Evolutionary conservation across 1,140 invertebrate species (phyloP).

Genomic region (Drosophila asahinai): DNA sequence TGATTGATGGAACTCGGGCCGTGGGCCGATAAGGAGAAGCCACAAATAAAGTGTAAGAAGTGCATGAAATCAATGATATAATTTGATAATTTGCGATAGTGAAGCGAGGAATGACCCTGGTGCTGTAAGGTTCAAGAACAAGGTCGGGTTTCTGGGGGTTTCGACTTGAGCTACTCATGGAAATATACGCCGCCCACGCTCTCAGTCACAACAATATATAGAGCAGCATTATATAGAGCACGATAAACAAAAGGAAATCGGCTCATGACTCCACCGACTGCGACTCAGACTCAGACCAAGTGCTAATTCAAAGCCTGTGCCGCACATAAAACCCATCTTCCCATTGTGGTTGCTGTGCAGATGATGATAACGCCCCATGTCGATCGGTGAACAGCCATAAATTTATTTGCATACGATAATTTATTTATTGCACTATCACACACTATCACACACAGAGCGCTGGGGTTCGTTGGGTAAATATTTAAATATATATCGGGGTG

Average conservation of each 20-base stretch:
- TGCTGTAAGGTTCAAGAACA: constrained; percentile 52
- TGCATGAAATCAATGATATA: constrained; percentile 43
- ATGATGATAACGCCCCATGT: constrained; percentile 53
- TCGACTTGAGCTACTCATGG: too few species aligned
- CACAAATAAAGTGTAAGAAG: constrained; percentile 70
- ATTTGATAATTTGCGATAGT: constrained; percentile 26
- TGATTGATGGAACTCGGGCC: constrained; percentile 62
- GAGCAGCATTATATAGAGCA: constrained; percentile 10
- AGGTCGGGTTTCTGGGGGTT: constrained; percentile 8
- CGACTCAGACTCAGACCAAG: constrained; percentile 9
- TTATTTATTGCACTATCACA: constrained; percentile 70
- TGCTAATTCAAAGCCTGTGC: constrained; percentile 72
- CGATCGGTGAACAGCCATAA: constrained; percentile 54
- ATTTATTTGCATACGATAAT: constrained; percentile 83
- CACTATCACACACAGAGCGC: constrained; percentile 14
- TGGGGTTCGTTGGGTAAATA: constrained; percentile 41
- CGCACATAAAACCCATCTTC: constrained; percentile 58
- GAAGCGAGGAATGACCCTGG: constrained; percentile 9
- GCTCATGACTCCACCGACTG: constrained; percentile 5
- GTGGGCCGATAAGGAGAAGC: constrained; percentile 53
- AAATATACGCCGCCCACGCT: neutral
- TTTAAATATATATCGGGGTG: constrained; percentile 33
- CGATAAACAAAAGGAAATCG: constrained; percentile 39
- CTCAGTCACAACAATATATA: constrained; percentile 6
- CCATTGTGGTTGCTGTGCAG: constrained; percentile 42